Evolutionary conservation across 2,113 vertebrate species (phyloP), one percentile per base, ranked within the genome.

Genomic region (Tiliqua scincoides): DNA sequence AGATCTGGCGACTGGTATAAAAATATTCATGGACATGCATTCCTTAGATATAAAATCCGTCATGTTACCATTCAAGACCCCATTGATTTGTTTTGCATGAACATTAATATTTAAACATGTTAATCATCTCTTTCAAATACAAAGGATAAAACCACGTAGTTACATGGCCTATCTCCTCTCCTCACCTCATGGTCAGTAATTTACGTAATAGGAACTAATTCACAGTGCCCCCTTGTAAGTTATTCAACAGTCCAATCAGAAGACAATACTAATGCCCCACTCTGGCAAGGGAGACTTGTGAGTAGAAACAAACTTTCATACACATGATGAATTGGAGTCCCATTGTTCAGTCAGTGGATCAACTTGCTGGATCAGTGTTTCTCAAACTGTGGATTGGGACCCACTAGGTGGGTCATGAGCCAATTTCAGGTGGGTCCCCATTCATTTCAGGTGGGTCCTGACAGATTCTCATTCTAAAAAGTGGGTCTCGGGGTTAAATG

Each of bases 21-120:
- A 12, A 84, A 67, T 79, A 54, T 80, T 90, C 48, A 61, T 37
- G 4, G 32, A 3, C 35, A 80, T 20, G 87, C 2, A 80, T 62
- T 80, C 43, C 30, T 86, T 52, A 63, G 57, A 71, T 72, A 52
- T 86, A 72, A 63, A 48, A 73, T 79, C 59, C 40, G 63, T 37
- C 18, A 27, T 48, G 68, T 63, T 73, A 37, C 57, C 2, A 17
- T 21, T 54, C 57, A 74, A 63, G 68, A 73, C 78, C 37, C 59
- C 63, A n/a, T 11, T 32, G 62, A 76, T 82, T 76, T 82, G 62
- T 52, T 68, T 68, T 78, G 62, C 84, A 78, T 86, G 68, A 63
- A 63, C 43, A 86, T 80, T 27, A 72, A 86, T 63, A 86, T 86
- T 80, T 73, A 61, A 77, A 73, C 61, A 57, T 43, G 3, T 48